A percentile compares a stretch with the other conserved stretches of the same genome.
phyloP scores from a whole-genome alignment of 64 coral and sea anemone genomes.

The Catalaphyllia jardinei region DNA sequence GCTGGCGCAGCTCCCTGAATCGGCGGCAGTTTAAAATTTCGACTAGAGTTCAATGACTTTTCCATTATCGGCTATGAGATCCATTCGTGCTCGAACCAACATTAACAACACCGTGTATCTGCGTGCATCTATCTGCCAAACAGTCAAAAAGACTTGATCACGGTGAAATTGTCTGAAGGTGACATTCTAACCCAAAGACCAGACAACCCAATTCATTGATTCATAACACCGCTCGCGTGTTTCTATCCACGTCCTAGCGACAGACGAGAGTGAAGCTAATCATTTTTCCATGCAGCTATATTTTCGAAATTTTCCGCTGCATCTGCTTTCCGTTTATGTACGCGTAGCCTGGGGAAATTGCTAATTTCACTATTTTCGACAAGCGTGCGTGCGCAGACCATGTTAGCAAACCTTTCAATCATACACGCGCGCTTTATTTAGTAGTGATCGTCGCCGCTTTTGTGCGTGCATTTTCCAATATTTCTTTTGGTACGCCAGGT shows the following conservation, averaged over 20 bases:
- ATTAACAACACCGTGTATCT: neutral
- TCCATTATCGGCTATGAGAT: neutral
- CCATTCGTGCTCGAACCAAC: neutral
- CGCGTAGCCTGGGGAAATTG: neutral
- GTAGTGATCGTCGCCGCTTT: neutral
- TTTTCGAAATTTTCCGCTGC: neutral
- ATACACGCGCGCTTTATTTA: neutral
- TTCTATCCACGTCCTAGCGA: neutral
- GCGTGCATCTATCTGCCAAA: neutral
- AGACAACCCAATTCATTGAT: neutral
- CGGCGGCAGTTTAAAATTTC: slow-evolving; percentile 87
- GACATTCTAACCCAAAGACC: neutral
- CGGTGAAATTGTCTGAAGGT: neutral
- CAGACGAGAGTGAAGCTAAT: neutral
- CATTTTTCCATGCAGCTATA: neutral
- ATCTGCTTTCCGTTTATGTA: neutral
- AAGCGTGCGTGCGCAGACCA: neutral
- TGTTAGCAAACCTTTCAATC: neutral
- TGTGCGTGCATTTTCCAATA: neutral
- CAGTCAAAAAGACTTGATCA: neutral
- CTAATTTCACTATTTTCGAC: neutral
- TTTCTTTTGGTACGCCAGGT: neutral
- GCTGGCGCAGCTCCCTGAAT: slow-evolving; percentile 74
- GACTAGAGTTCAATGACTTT: slow-evolving; percentile 81
- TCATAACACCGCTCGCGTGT: neutral